A percentile compares a stretch with the other conserved stretches of the same genome.
Evolutionary conservation across 1,140 invertebrate species (phyloP).

Genomic region (Drosophila albomicans): DNA sequence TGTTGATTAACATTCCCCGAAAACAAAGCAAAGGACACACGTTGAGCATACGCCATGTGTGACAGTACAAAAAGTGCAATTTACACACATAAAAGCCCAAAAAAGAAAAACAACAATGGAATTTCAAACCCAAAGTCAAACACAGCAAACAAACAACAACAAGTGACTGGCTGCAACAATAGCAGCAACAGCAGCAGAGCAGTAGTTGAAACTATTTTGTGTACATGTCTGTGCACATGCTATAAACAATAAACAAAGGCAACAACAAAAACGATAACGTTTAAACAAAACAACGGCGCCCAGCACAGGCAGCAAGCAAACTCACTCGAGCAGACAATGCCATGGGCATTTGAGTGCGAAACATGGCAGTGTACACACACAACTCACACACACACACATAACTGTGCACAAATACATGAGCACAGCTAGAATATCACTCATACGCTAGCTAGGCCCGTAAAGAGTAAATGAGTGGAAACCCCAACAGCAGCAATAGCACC

Average conservation of each 20-base stretch:
- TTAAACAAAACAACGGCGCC: constrained; percentile 80
- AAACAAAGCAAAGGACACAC: constrained; percentile 21
- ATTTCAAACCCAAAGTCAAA: constrained; percentile 51
- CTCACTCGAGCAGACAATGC: constrained; percentile 71
- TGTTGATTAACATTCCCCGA: constrained; percentile 26
- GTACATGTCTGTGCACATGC: constrained; percentile 25
- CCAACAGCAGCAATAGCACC: constrained; percentile 9
- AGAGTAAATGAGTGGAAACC: constrained; percentile 75
- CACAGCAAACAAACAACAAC: constrained; percentile 28
- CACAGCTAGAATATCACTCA: constrained; percentile 74
- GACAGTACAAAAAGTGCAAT: constrained; percentile 37
- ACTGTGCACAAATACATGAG: neutral
- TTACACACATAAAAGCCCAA: constrained; percentile 10
- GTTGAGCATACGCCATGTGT: constrained; percentile 45
- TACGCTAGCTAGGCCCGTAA: constrained; percentile 61
- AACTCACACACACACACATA: constrained; percentile 8
- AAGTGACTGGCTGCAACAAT: constrained; percentile 23
- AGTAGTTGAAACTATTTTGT: constrained; percentile 52
- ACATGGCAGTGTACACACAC: constrained; percentile 28
- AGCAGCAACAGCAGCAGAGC: constrained; percentile 13
- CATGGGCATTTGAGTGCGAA: constrained; percentile 75
- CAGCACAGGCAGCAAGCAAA: constrained; percentile 71
- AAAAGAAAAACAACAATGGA: constrained; percentile 38
- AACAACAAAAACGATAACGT: constrained; percentile 81
- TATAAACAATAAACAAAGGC: constrained; percentile 78